phyloP scores from a whole-genome alignment of 2,113 vertebrate genomes.

The Bostrychus sinensis region DNA sequence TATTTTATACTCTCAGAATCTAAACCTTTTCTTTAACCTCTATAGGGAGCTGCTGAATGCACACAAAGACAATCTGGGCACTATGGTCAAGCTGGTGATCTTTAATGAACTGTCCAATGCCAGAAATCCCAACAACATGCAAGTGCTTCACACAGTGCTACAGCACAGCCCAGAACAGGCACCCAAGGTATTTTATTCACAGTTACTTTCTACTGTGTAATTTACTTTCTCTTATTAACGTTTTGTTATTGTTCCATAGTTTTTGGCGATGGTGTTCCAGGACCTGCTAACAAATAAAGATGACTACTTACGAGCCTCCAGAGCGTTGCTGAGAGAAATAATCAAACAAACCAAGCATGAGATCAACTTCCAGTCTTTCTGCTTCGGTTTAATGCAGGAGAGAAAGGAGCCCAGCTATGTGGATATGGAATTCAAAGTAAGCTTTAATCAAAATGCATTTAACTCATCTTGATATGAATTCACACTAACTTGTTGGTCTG shows the following conservation, averaged over 20 bases:
- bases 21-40: neutral
- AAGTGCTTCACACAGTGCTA: conserved; percentile 92
- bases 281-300: conserved; percentile 96
- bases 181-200: conserved; percentile 84
- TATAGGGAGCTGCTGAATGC: conserved; percentile 92
- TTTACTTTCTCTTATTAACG: neutral
- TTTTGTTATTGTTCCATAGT: conserved; percentile 71
- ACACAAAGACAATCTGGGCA: conserved; percentile 93
- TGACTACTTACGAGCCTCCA: conserved; percentile 91
- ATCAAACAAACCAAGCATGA: conserved; percentile 98
- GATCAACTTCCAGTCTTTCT: conserved; percentile 98
- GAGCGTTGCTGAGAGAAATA: conserved; percentile 94
- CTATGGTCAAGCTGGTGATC: conserved; percentile 96
- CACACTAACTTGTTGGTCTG: neutral
- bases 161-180: conserved; percentile 96
- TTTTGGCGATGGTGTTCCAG: conserved; percentile 98
- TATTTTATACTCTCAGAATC: neutral
- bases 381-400: conserved; percentile 97
- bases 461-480: neutral
- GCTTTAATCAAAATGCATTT: neutral
- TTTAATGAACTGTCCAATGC: conserved; percentile 97
- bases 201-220: neutral
- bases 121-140: conserved; percentile 99
- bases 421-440: conserved; percentile 97
- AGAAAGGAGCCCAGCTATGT: conserved; percentile 88